These are phyloP conservation scores for Lepidocolaptes lacrymiger DNA, from an alignment of 2,797 vertebrate genomes.

Conservation along the genomic window DNA sequence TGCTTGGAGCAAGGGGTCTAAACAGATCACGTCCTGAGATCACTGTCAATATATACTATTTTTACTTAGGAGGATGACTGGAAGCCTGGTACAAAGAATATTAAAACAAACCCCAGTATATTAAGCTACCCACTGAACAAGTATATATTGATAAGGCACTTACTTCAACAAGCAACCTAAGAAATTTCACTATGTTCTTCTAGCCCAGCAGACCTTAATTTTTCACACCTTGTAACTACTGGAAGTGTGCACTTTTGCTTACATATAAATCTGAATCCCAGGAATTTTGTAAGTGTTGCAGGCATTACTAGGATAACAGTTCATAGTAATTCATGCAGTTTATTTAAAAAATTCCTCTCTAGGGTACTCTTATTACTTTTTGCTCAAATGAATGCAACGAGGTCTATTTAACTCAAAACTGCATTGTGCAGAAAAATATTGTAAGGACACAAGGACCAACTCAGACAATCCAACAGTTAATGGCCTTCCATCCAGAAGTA, in stretches of 20 bases:
- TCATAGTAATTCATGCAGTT: not conserved
- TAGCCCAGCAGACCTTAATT: not conserved
- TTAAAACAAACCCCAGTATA: not conserved
- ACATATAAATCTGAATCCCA: not conserved
- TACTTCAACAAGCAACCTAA: not conserved
- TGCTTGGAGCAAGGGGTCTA: not conserved
- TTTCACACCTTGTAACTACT: not conserved
- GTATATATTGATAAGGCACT: not conserved
- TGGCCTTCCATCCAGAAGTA: not conserved
- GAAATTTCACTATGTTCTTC: not conserved
- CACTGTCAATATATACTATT: not conserved
- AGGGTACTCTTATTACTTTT: not conserved
- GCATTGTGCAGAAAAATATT: not conserved
- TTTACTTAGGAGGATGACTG: not conserved
- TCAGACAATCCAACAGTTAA: not conserved
- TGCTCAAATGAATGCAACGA: not conserved
- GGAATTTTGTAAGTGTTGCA: not conserved
- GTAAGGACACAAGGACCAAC: not conserved
- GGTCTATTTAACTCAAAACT: not conserved
- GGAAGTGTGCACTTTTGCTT: not conserved
- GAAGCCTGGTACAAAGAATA: not conserved
- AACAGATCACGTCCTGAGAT: not conserved
- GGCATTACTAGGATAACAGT: not conserved
- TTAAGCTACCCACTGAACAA: not conserved
- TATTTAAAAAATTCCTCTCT: not conserved